A percentile compares a stretch with the other conserved stretches of the same genome.
These are phyloP conservation scores for Himalopsyche anomala DNA, from an alignment of 2,888 invertebrate genomes.

Conservation along the genomic window DNA sequence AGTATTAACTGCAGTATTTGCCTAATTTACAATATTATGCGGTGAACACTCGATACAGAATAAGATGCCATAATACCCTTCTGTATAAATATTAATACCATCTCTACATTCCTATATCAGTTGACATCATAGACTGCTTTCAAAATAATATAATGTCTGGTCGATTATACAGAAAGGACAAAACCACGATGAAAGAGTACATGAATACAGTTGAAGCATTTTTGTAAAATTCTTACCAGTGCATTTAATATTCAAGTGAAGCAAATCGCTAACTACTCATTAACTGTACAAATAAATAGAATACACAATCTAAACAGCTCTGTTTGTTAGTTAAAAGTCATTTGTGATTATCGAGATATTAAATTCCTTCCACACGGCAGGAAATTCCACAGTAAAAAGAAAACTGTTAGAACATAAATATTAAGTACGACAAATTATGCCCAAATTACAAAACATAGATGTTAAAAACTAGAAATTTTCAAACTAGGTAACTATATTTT, in stretches of 20 bases:
- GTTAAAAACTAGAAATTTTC: slow-evolving; percentile 43
- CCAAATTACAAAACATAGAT: slow-evolving; percentile 39
- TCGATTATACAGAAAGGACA: slow-evolving; percentile 17
- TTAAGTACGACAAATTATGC: slow-evolving; percentile 39
- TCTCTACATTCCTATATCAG: slow-evolving; percentile 33
- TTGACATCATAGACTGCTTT: slow-evolving; percentile 24
- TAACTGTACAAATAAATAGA: slow-evolving; percentile 30
- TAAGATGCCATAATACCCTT: slow-evolving; percentile 54
- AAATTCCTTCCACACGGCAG: neutral
- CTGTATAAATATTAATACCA: slow-evolving; percentile 35
- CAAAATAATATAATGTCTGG: neutral
- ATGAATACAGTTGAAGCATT: slow-evolving; percentile 16
- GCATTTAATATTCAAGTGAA: slow-evolving; percentile 33
- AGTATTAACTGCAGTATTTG: slow-evolving; percentile 59
- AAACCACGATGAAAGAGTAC: slow-evolving; percentile 10
- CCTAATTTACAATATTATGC: slow-evolving; percentile 57
- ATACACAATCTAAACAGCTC: slow-evolving; percentile 35
- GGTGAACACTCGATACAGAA: slow-evolving; percentile 47
- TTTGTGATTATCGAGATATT: slow-evolving; percentile 16
- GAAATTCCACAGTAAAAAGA: slow-evolving; percentile 40
- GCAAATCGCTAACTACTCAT: slow-evolving; percentile 7
- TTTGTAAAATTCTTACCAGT: slow-evolving; percentile 34
- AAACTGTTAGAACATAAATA: slow-evolving; percentile 49
- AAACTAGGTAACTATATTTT: slow-evolving; percentile 13
- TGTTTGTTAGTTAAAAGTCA: slow-evolving; percentile 38